Percentiles rank a stretch among this genome's conserved stretches.
phyloP scores from a whole-genome alignment of 2,888 invertebrate genomes.

The Pemphredon lugubris region DNA sequence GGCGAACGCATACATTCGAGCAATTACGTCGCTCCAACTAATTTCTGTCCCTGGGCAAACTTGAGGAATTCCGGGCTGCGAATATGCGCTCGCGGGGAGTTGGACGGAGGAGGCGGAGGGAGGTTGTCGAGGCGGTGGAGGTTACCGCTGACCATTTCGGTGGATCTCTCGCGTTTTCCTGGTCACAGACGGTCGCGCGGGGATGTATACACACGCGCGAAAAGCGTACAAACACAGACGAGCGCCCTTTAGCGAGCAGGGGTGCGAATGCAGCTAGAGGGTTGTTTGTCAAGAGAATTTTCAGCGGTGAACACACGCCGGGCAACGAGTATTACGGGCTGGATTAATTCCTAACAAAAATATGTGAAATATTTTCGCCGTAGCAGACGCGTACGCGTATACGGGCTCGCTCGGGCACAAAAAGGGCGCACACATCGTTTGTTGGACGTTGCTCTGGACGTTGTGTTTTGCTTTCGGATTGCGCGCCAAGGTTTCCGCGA shows the following conservation, averaged over 20 bases:
- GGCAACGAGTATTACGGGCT: constrained; percentile 59
- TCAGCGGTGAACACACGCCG: constrained; percentile 55
- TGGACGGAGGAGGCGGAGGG: constrained; percentile 17
- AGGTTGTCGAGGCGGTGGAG: constrained; percentile 14
- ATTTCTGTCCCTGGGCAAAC: constrained; percentile 66
- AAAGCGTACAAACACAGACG: constrained; percentile 33
- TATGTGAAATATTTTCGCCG: constrained; percentile 68
- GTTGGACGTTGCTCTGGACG: constrained; percentile 40
- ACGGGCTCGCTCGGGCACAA: constrained; percentile 25
- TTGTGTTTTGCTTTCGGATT: constrained; percentile 66
- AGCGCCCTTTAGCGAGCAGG: constrained; percentile 44
- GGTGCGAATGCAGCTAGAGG: constrained; percentile 48
- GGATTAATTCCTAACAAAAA: constrained; percentile 71
- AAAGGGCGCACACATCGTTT: constrained; percentile 51
- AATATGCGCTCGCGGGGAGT: constrained; percentile 28
- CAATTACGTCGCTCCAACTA: constrained; percentile 68
- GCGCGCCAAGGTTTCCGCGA: constrained; percentile 60
- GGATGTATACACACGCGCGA: constrained; percentile 25
- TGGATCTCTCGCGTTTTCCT: constrained; percentile 46
- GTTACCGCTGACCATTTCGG: constrained; percentile 58
- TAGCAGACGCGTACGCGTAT: constrained; percentile 25
- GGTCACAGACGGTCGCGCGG: constrained; percentile 18
- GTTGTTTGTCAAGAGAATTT: constrained; percentile 69
- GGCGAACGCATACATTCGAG: constrained; percentile 65
- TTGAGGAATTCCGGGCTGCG: constrained; percentile 64